Conservation (phyloP, 2,113 vertebrate species). For the Jacana jacana region DNA sequence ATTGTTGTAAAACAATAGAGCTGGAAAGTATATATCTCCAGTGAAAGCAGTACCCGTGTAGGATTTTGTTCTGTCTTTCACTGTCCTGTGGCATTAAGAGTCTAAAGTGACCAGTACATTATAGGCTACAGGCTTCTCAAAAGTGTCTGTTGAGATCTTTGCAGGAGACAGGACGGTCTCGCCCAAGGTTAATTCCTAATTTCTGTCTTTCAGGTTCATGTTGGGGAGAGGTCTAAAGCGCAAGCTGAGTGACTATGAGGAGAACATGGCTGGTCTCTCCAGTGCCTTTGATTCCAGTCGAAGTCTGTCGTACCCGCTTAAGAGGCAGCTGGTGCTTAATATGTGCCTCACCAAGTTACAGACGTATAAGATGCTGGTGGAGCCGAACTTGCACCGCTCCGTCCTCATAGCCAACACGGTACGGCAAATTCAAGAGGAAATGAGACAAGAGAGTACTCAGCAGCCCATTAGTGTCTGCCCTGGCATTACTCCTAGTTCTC, state of each 20-base stretch:
- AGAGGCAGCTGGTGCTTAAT: slow-evolving; percentile 84
- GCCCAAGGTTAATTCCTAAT: neutral
- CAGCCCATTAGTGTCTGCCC: slow-evolving; percentile 46
- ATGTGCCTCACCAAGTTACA: slow-evolving; percentile 87
- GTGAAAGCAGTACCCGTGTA: neutral
- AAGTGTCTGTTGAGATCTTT: neutral
- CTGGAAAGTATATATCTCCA: neutral
- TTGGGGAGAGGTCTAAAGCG: slow-evolving; percentile 88
- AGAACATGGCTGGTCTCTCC: slow-evolving; percentile 72
- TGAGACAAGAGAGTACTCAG: slow-evolving; percentile 63
- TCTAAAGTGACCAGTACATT: neutral
- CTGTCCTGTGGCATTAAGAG: neutral
- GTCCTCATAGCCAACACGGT: slow-evolving; percentile 88
- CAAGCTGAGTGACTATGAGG: slow-evolving; percentile 84
- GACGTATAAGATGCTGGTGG: slow-evolving; percentile 79
- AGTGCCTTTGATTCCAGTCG: slow-evolving; percentile 73
- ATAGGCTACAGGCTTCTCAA: neutral
- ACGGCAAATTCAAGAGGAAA: slow-evolving; percentile 85
- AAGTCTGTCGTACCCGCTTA: slow-evolving; percentile 76
- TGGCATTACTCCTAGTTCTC: slow-evolving; percentile 39
- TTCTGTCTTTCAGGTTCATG: slow-evolving; percentile 77
- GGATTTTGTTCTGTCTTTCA: neutral
- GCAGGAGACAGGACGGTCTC: neutral
- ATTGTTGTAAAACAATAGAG: neutral
- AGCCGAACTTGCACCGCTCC: slow-evolving; percentile 85